phyloP scores from a whole-genome alignment of 2,113 vertebrate genomes.

The Ursus arctos region DNA sequence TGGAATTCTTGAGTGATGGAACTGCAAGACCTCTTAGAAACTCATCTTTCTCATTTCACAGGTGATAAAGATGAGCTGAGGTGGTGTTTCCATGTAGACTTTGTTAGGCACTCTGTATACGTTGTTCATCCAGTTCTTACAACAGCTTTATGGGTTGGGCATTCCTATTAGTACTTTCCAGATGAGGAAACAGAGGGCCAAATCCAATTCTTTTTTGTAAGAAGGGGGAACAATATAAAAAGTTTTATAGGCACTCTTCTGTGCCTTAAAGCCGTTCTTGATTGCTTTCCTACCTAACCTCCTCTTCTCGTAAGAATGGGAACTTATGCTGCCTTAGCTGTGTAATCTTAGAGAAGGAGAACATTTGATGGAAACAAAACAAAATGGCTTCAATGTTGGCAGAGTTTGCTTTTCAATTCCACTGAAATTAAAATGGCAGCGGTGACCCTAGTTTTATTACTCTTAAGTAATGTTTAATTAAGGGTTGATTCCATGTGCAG shows the following conservation, averaged over 20 bases:
- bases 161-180: not conserved
- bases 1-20: not conserved
- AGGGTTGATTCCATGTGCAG: conserved; percentile 25
- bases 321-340: not conserved
- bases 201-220: not conserved
- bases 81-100: not conserved
- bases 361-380: not conserved
- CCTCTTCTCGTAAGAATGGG: not conserved
- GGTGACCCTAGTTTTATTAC: not conserved
- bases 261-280: not conserved
- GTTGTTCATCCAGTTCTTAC: not conserved
- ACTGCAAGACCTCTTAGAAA: not conserved
- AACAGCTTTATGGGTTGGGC: not conserved
- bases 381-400: not conserved
- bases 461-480: conserved; percentile 44
- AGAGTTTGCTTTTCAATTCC: not conserved
- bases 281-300: not conserved
- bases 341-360: not conserved
- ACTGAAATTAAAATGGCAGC: conserved; percentile 5
- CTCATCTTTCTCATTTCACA: not conserved
- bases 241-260: not conserved
- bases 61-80: not conserved
- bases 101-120: not conserved
- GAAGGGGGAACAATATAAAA: not conserved
- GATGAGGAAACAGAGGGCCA: not conserved